Conservation (phyloP, 2,888 invertebrate species). For the Chrysotoxum bicinctum region DNA sequence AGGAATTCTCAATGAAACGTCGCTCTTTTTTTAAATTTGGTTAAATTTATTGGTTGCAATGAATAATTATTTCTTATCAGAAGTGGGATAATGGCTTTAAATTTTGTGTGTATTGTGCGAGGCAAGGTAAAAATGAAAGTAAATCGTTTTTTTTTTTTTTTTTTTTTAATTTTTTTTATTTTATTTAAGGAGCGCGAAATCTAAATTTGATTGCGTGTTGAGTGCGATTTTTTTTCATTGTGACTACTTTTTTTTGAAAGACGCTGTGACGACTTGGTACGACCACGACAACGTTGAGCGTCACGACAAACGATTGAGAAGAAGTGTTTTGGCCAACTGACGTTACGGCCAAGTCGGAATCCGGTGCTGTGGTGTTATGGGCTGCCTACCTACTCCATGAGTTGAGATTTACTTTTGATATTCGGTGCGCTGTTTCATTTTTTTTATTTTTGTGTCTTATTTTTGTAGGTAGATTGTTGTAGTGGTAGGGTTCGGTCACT, state of each 20-base stretch:
- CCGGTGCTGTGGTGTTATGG: constrained; percentile 54
- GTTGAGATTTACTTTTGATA: constrained; percentile 54
- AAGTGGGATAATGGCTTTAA: constrained; percentile 14
- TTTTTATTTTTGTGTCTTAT: neutral
- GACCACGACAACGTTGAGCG: constrained; percentile 22
- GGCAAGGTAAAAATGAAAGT: constrained; percentile 59
- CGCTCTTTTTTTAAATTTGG: constrained; percentile 54
- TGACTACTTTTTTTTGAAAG: constrained; percentile 13
- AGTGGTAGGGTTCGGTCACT: constrained; percentile 62
- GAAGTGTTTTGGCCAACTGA: constrained; percentile 70
- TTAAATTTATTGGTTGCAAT: constrained; percentile 47
- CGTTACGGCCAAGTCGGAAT: constrained; percentile 54
- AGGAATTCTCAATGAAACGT: constrained; percentile 57
- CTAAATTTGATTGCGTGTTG: constrained; percentile 42
- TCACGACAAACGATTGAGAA: constrained; percentile 52
- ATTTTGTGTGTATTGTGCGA: constrained; percentile 2
- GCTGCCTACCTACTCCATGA: constrained; percentile 37
- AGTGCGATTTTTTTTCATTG: constrained; percentile 29
- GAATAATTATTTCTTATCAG: constrained; percentile 18
- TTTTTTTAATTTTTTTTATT: neutral
- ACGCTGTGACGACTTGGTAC: neutral
- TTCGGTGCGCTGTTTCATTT: constrained; percentile 10
- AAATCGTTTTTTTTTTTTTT: constrained; percentile 43
- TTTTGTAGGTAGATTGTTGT: constrained; percentile 21
- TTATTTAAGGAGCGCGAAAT: constrained; percentile 48